Evolutionary conservation across 2,113 vertebrate species (phyloP).

Genomic region (Axis porcinus): DNA sequence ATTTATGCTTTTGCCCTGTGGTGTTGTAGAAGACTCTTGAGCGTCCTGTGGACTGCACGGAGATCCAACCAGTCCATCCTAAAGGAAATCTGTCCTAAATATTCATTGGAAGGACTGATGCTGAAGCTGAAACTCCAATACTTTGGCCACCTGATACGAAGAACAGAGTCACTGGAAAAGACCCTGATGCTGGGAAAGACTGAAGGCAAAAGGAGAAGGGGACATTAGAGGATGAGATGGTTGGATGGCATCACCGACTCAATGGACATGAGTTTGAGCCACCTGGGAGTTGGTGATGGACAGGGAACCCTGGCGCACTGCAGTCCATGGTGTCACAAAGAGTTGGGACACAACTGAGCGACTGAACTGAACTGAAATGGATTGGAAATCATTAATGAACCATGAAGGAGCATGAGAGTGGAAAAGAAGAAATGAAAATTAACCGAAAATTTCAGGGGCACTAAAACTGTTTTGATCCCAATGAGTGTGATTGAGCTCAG

Average conservation of each 20-base stretch:
- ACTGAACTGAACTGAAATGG: background rate
- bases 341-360: accelerated
- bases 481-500: background rate
- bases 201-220: background rate
- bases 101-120: background rate
- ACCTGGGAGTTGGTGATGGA: background rate
- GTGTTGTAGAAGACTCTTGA: too few species aligned
- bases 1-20: too few species aligned
- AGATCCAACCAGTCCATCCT: background rate
- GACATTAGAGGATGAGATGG: background rate
- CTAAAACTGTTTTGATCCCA: background rate
- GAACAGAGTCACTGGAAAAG: background rate
- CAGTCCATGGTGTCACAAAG: background rate
- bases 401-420: background rate
- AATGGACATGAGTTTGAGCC: background rate
- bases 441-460: background rate
- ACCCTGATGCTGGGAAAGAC: background rate
- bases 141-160: background rate
- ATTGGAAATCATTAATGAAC: background rate
- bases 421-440: background rate
- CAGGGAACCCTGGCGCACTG: background rate
- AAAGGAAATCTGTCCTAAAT: background rate
- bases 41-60: too few species aligned
- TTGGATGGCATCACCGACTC: background rate
- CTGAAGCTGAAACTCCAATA: background rate